Evolutionary conservation across 1,140 invertebrate genomes (phyloP), one percentile per base, ranked within the genome.

Genomic region (Lethrus apterus): DNA sequence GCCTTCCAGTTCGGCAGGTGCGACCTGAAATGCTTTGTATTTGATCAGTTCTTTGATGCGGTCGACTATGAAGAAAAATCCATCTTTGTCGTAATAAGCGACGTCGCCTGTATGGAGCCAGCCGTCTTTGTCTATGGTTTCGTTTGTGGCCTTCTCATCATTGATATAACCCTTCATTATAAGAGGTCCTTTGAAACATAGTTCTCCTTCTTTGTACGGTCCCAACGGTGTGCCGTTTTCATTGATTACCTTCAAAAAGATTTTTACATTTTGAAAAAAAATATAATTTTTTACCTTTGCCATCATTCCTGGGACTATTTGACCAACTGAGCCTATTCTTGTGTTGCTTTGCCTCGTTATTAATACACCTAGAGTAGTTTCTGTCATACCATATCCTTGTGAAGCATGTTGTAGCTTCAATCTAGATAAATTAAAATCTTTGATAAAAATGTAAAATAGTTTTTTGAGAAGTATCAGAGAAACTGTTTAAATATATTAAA

Each of bases 71-170:
- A 75, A 84, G 54, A 88, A 76, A 53, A 71, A 77, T 1, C 75
- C 76, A 10, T 86, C 73, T 7, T 74, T 60, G 55, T 89, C 84
- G 51, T 78, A 81, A 60, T 81, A 85, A 0, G 79, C 86, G 44
- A 90, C 73, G 64, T 91, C 86, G n/a, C 87, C 87, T 15, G 86
- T 87, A 46, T 84, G 78, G 7, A 91, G 63, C 78, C 83, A 91
- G 1, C 84, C 83, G 31, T 88, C 78, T 13, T 56, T 50, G 56
- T 83, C 80, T 2, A 90, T 70, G 1, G 76, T 78, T 3, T 75
- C 73, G 9, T 69, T 68, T 4, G 83, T 85, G 4, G 81, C 79
- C 45, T 74, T 67, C 0, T 61, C 56, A 57, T 89, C 74, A 5
- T 74, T 73, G 52, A 76, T 65, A 46, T 85, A 85, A 1, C 81